Percentiles rank a stretch among this genome's conserved stretches.
Conservation (phyloP, 64 coral and sea anemone genomes). For the Montipora sp. region DNA sequence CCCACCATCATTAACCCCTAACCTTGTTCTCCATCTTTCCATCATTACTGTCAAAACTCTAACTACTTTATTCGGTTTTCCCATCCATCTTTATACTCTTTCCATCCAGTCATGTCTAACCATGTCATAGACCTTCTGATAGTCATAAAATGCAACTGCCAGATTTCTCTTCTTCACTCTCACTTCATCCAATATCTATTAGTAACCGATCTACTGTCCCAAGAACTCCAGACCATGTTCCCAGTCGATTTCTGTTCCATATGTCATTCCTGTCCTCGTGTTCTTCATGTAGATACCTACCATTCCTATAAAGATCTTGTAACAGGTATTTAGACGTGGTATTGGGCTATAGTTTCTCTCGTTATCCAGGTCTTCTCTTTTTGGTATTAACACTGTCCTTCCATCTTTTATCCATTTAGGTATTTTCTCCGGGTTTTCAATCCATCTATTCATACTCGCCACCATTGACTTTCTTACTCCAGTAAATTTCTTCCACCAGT, state of each 20-base stretch:
- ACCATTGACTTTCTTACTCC: no score
- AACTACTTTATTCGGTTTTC: background rate
- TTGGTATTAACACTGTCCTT: conserved; percentile 16
- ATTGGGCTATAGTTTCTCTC: background rate
- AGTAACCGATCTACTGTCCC: conserved; percentile 44
- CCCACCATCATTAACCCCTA: background rate
- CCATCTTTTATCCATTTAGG: background rate
- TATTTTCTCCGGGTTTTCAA: no score
- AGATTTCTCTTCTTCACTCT: conserved; percentile 7
- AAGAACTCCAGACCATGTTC: conserved; percentile 26
- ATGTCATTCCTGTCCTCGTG: conserved; percentile 5
- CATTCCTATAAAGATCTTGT: conserved; percentile 7
- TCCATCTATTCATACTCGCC: no score
- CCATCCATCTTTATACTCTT: background rate
- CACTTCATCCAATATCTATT: conserved; percentile 46
- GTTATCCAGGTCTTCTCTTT: background rate
- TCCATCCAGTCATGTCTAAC: background rate
- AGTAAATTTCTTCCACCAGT: no score
- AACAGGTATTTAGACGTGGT: conserved; percentile 32
- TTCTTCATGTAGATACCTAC: background rate
- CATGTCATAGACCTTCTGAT: conserved; percentile 6
- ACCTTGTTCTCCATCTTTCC: background rate
- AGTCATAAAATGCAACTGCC: conserved; percentile 14
- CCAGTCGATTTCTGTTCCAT: conserved; percentile 21
- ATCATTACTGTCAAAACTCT: background rate